Conservation (phyloP, 2,888 invertebrate genomes). For the Diplazon laetatorius region DNA sequence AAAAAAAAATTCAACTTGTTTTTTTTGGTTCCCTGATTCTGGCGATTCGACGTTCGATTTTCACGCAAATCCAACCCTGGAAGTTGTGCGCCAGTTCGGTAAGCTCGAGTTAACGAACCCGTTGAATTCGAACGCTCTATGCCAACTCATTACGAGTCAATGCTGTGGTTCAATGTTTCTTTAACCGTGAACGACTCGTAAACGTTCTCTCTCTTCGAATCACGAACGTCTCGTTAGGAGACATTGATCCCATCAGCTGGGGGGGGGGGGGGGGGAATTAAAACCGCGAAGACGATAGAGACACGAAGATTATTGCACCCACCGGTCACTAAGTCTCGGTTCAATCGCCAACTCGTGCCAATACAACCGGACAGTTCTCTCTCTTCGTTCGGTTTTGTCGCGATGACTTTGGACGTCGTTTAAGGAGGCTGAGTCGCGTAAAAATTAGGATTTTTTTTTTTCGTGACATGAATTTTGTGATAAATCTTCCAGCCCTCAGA, state of each 20-base stretch:
- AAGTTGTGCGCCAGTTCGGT: background rate
- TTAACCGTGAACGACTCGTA: background rate
- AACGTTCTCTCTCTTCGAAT: background rate
- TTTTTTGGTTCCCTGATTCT: no score
- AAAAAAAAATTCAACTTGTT: background rate
- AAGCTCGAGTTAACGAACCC: background rate
- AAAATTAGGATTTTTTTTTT: no score
- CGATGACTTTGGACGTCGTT: background rate
- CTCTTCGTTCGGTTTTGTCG: background rate
- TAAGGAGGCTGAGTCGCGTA: background rate
- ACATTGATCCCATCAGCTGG: background rate
- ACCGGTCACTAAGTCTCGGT: conserved; percentile 24
- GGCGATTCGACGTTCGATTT: conserved; percentile 14
- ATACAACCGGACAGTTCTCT: background rate
- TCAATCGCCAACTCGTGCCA: background rate
- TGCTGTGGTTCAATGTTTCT: background rate
- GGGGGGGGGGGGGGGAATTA: background rate
- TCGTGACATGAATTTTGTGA: no score
- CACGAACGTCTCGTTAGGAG: background rate
- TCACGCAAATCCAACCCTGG: background rate
- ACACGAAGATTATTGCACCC: conserved; percentile 17
- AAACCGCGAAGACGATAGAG: conserved; percentile 19
- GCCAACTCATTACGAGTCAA: background rate
- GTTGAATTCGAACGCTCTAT: background rate
- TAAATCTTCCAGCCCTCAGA: no score